These are phyloP conservation scores for Ips nitidus DNA, from an alignment of 1,140 invertebrate genomes.

Conservation along the genomic window DNA sequence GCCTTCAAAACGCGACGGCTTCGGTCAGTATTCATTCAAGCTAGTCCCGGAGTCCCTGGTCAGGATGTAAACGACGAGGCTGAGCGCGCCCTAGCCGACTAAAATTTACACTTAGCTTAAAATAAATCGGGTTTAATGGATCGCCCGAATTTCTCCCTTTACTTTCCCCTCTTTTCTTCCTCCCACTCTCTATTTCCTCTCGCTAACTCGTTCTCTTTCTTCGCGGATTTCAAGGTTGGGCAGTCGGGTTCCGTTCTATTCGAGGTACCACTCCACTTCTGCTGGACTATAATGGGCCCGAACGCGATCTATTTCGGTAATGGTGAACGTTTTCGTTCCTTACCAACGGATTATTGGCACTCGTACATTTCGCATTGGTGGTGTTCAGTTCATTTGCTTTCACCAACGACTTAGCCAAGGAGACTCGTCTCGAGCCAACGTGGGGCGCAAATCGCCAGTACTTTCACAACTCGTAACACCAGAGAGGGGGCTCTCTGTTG, in stretches of 20 bases:
- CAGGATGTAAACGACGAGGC: slow-evolving; percentile 17
- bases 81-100: slow-evolving; percentile 30
- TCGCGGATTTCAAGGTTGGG: slow-evolving; percentile 50
- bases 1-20: slow-evolving; percentile 44
- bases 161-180: slow-evolving; percentile 53
- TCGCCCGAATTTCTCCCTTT: slow-evolving; percentile 53
- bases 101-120: slow-evolving; percentile 31
- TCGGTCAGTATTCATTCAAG: slow-evolving; percentile 37
- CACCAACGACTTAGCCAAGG: slow-evolving; percentile 48
- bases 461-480: slow-evolving; percentile 45
- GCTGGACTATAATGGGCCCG: slow-evolving; percentile 35
- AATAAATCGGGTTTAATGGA: slow-evolving; percentile 38
- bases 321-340: slow-evolving; percentile 16
- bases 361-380: slow-evolving; percentile 35
- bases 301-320: slow-evolving; percentile 40
- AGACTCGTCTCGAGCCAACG: slow-evolving; percentile 48
- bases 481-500: slow-evolving; percentile 45
- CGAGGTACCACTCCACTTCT: slow-evolving; percentile 22
- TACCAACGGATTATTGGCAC: slow-evolving; percentile 15
- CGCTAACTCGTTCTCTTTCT: slow-evolving; percentile 51
- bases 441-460: slow-evolving; percentile 45
- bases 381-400: slow-evolving; percentile 45
- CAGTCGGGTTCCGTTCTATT: slow-evolving; percentile 37
- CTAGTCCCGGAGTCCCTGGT: slow-evolving; percentile 37
- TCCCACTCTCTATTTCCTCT: slow-evolving; percentile 48